These are phyloP conservation scores for Macrosteles quadrilineatus DNA, from an alignment of 1,140 invertebrate species.

Conservation along the genomic window DNA sequence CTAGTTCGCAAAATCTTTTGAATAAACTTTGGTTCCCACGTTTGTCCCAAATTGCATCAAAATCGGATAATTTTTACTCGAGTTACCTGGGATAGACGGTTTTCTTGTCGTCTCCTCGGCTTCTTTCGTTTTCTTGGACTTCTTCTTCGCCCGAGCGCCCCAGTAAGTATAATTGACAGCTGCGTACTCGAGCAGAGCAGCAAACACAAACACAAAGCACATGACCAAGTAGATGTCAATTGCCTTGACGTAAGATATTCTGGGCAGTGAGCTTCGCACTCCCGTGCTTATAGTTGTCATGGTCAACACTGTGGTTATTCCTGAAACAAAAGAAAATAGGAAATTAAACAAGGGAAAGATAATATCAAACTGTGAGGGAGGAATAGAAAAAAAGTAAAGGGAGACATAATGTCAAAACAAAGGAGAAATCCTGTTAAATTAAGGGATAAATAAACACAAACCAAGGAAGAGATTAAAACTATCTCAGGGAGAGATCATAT, in stretches of 20 bases:
- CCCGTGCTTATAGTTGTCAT: conserved; percentile 99
- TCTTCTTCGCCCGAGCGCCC: conserved; percentile 91
- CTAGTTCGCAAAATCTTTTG: too few species aligned
- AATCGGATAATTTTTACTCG: too few species aligned
- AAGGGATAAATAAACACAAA: too few species aligned
- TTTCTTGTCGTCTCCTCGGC: conserved; percentile 53
- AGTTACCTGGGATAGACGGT: conserved; percentile 32
- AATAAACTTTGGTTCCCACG: too few species aligned
- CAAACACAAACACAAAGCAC: conserved; percentile 99
- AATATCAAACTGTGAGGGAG: too few species aligned
- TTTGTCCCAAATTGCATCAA: too few species aligned
- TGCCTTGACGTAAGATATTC: conserved; percentile 97
- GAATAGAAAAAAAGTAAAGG: too few species aligned
- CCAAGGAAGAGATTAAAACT: too few species aligned
- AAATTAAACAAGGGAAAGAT: neutral
- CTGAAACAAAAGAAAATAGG: conserved; percentile 55
- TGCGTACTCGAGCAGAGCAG: conserved; percentile 94
- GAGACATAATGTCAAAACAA: too few species aligned
- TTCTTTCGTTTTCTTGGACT: conserved; percentile 72
- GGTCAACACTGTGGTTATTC: conserved; percentile 96
- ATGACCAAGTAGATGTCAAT: conserved; percentile 99
- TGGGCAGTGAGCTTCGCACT: conserved; percentile 90
- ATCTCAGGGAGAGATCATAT: too few species aligned
- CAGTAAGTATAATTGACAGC: conserved; percentile 99
- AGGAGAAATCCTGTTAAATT: too few species aligned